These are phyloP conservation scores for Araneus ventricosus DNA, from an alignment of 1,140 invertebrate species.

Conservation along the genomic window DNA sequence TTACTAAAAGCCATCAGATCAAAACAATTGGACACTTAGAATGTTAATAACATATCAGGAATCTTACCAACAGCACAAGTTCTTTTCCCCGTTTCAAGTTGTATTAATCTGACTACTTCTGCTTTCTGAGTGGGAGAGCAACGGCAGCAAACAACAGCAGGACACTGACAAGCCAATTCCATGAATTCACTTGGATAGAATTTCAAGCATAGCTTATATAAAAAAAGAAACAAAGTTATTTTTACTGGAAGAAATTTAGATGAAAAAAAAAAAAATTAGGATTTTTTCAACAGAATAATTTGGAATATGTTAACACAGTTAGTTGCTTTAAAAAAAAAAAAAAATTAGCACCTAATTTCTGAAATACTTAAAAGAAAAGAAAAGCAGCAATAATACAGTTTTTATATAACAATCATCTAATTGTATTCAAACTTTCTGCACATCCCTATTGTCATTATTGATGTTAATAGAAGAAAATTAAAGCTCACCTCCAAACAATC, in stretches of 20 bases:
- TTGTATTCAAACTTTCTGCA: no score
- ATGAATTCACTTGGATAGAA: conserved; percentile 98
- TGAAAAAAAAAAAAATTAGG: neutral
- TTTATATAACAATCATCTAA: no score
- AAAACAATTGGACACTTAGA: no score
- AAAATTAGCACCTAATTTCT: no score
- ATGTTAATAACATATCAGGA: no score
- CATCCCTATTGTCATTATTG: no score
- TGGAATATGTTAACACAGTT: neutral
- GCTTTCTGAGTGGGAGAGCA: conserved; percentile 99
- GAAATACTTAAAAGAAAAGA: no score
- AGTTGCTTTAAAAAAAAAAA: neutral
- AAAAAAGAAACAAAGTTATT: neutral
- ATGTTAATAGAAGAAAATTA: no score
- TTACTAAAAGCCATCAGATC: neutral
- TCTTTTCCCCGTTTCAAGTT: conserved; percentile 91
- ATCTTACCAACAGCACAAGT: conserved; percentile 79
- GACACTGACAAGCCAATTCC: conserved; percentile 93
- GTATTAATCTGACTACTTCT: conserved; percentile 94
- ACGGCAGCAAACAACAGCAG: conserved; percentile 93
- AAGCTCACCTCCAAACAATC: conserved; percentile 92
- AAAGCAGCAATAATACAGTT: no score
- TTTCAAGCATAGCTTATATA: conserved; percentile 87
- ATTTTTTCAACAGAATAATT: neutral
- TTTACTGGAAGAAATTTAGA: neutral